A percentile compares a stretch with the other conserved stretches of the same genome.
Conservation (phyloP, 2,113 vertebrate genomes). For the Cinclus cinclus region DNA sequence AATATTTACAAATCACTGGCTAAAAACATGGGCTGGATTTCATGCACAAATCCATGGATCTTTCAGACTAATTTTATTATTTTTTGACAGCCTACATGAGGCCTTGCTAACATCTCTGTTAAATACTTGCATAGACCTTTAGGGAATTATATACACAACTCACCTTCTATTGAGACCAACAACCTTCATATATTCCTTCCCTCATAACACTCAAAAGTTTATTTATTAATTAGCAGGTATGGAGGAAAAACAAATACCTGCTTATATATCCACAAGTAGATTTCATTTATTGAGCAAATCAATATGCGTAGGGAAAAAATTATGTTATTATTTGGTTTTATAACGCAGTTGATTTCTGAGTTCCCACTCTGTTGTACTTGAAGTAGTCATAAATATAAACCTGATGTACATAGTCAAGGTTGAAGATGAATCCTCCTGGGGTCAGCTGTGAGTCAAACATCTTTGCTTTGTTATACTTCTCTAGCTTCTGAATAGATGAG, state of each 20-base stretch:
- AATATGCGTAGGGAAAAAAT: rapidly evolving
- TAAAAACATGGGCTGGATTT: neutral
- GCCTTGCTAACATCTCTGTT: neutral
- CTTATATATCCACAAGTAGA: neutral
- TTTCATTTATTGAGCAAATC: neutral
- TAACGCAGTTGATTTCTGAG: neutral
- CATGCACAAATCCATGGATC: neutral
- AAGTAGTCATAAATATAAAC: neutral
- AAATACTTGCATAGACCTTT: neutral
- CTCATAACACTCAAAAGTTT: neutral
- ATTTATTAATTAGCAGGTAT: neutral
- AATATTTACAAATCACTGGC: neutral
- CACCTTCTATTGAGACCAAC: neutral
- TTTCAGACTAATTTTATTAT: neutral
- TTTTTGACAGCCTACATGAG: neutral
- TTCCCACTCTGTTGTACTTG: neutral
- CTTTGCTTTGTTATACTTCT: neutral
- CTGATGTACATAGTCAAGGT: neutral
- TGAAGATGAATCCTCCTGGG: neutral
- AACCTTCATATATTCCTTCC: neutral
- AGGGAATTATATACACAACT: neutral
- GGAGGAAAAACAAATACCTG: neutral
- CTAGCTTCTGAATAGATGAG: neutral
- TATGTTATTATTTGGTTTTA: neutral
- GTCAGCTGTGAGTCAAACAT: neutral